Evolutionary conservation across 2,888 invertebrate genomes (phyloP), one percentile per base, ranked within the genome.

Genomic region (Lochmaea capreae): DNA sequence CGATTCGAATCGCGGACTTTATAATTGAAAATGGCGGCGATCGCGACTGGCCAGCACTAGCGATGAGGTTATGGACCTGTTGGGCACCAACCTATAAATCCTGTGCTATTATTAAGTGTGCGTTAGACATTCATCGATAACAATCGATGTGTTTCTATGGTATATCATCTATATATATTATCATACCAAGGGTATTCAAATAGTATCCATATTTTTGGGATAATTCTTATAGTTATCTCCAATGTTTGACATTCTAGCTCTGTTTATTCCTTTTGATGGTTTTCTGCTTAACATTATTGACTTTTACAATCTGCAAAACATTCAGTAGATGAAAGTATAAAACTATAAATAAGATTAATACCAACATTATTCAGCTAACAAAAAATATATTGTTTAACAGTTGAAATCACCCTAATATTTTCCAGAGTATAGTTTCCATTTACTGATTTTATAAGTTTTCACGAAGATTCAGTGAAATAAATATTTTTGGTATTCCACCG

Each of bases 71-170:
- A 80, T 82, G 82, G 82, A 84, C 84, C 83, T 81, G 81, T 81
- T 82, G 82, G 76, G 79, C 83, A 83, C 77, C 80, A 77, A 80
- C 78, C 81, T 83, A 83, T 84, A 79, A 81, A 81, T 84, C 84
- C 84, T 83, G 83, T 83, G 76, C 78, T 59, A 78, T 78, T 80
- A 78, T 78, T 74, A 65, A 76, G 58, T 49, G 59, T 52, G 66
- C 78, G 78, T 79, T 80, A 79, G 80, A 79, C 78, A 79, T 78
- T 70, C 67, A 70, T 58, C 63, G 81, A 81, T 80, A 79, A 78
- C 79, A 79, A 81, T 81, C 81, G 75, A 67, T 74, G 75, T 66
- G 76, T 75, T 76, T 77, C 72, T 76, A 79, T 78, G 69, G 66
- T 68, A 49, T 22, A 73, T 65, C 75, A 74, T 66, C 67, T 69